Base-by-base conservation (phyloP, 2,113 vertebrate species). In the Sterrhoptilus dennistouni region DNA sequence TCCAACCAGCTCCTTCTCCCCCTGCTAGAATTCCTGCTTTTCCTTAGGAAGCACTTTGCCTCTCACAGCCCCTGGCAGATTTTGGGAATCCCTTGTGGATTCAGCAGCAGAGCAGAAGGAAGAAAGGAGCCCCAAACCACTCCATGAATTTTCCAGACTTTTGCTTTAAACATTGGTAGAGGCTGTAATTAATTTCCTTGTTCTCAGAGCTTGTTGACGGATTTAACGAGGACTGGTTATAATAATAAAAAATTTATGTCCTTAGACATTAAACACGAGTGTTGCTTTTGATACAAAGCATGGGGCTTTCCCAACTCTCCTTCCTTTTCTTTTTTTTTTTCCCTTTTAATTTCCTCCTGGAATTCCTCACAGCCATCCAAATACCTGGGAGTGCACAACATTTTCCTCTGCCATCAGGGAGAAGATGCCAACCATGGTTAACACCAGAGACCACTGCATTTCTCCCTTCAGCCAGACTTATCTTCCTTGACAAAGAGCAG, bases 231-330 rank as follows among this genome's bases (percentile, higher is more conserved):
- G 77, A 18, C 36, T 77, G 84, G 22, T 83, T 83, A 71, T 52
- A 96, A 95, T 89, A 89, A 85, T 61, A 63, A 78, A 92, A 92
- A 75, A 95, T 93, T 90, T 87, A 94, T 81, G 74, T 63, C 66
- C 66, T 89, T 45, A 91, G 29, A 85, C 49, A 81, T 95, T 72
- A 68, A 31, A 63, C 42, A 50, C 0, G 24, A 82, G 50, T 2
- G 3, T 35, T 40, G 70, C 50, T 85, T 88, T 74, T 29, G 83
- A 89, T 53, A 33, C 16, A 49, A 40, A 59, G 35, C 84, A 54
- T 3, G 47, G 80, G 86, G 57, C 13, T 91, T 90, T 96, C 93
- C 91, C 86, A 75, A 20, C 5, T 24, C 42, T 82, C 63, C 64
- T 86, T 90, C 45, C 59, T 49, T 50, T 49, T 19, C 19, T 53